phyloP scores from a whole-genome alignment of 2,797 vertebrate genomes.

The Acropternis orthonyx region DNA sequence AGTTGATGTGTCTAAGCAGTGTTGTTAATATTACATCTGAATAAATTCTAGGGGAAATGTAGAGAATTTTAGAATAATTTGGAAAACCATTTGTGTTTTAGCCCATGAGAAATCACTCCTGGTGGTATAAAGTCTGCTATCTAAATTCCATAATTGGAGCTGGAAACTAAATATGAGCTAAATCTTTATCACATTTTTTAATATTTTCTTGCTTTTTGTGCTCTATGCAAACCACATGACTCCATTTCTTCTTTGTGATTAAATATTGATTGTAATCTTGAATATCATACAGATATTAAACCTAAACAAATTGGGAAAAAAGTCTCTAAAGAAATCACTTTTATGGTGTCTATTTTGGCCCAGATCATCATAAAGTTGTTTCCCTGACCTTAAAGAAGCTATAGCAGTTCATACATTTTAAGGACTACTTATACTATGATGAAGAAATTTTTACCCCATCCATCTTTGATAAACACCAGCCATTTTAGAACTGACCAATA shows the following conservation, averaged over 20 bases:
- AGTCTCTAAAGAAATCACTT: background rate
- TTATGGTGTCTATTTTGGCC: background rate
- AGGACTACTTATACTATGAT: background rate
- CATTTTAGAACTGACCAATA: conserved; percentile 10
- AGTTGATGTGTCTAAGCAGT: background rate
- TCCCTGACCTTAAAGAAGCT: background rate
- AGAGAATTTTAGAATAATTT: background rate
- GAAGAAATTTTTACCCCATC: background rate
- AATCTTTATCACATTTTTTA: background rate
- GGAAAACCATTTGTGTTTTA: background rate
- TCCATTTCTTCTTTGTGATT: background rate
- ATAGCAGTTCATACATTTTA: background rate
- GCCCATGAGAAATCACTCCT: background rate
- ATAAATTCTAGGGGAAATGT: background rate
- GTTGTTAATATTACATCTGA: background rate
- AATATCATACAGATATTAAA: background rate
- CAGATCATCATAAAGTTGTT: background rate
- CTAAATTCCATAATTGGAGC: background rate
- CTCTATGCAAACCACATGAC: background rate
- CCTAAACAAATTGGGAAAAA: background rate
- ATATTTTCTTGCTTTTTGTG: background rate
- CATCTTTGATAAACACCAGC: background rate
- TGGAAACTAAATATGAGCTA: background rate
- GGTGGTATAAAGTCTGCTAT: background rate
- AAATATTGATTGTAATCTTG: background rate